These are phyloP conservation scores for Meteorus cinctellus DNA, from an alignment of 2,888 invertebrate genomes.

Conservation along the genomic window DNA sequence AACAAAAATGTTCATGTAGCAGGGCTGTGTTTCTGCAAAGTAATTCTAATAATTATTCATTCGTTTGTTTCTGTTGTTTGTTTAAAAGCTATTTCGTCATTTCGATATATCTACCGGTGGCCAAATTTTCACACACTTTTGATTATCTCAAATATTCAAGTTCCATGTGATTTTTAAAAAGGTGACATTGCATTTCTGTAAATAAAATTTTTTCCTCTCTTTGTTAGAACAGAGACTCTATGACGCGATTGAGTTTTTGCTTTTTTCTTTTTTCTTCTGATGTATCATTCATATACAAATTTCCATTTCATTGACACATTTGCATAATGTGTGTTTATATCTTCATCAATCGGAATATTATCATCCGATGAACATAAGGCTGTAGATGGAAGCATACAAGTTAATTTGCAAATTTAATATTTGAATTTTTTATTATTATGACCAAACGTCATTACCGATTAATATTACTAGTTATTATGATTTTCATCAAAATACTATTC, in stretches of 20 bases:
- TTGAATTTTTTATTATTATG: neutral
- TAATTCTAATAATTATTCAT: conserved; percentile 33
- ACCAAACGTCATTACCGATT: neutral
- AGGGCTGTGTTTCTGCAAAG: conserved; percentile 38
- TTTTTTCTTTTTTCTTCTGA: neutral
- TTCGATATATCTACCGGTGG: neutral
- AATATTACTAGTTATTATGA: neutral
- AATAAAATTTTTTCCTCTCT: neutral
- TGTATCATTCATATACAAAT: conserved; percentile 21
- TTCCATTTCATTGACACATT: conserved; percentile 31
- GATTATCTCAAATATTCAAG: neutral
- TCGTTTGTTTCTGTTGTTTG: conserved; percentile 4
- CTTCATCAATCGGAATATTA: conserved; percentile 15
- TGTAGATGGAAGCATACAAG: conserved; percentile 68
- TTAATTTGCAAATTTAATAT: neutral
- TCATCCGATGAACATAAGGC: conserved; percentile 57
- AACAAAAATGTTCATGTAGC: conserved; percentile 34
- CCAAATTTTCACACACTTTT: neutral
- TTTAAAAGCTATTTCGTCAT: neutral
- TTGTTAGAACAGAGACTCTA: neutral
- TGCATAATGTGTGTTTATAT: conserved; percentile 23
- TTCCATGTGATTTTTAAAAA: neutral
- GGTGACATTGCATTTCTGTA: neutral
- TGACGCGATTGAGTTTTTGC: conserved; percentile 1
- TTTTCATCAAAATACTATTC: neutral